Conservation (phyloP, 2,888 invertebrate species). For the Pterostichus niger region DNA sequence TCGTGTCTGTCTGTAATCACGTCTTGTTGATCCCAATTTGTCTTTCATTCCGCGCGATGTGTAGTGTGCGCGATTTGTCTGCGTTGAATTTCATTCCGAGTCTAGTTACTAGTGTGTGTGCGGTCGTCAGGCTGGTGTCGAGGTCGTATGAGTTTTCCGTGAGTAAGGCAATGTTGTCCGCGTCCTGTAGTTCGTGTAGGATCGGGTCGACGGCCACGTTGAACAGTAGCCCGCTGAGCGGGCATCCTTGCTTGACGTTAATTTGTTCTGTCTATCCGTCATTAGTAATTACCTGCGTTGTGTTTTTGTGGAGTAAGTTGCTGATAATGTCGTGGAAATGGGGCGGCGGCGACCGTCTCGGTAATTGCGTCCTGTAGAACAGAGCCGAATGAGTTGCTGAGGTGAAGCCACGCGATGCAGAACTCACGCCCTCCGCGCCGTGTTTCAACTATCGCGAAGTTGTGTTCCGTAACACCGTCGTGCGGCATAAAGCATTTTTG, state of each 20-base stretch:
- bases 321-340: neutral
- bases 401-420: slow-evolving; percentile 73
- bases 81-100: neutral
- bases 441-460: slow-evolving; percentile 72
- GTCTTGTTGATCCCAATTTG: no score
- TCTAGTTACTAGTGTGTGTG: neutral
- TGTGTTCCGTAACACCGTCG: slow-evolving; percentile 70
- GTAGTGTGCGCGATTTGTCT: slow-evolving; percentile 1
- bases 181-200: slow-evolving; percentile 9
- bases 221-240: slow-evolving; percentile 42
- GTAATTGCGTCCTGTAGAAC: slow-evolving; percentile 67
- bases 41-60: neutral
- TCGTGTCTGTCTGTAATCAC: neutral
- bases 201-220: slow-evolving; percentile 6
- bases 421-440: no score
- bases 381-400: slow-evolving; percentile 73
- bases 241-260: slow-evolving; percentile 18
- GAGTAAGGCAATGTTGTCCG: neutral
- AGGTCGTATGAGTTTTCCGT: neutral
- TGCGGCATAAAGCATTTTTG: no score
- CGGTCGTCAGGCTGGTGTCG: neutral
- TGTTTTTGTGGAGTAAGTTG: neutral
- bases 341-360: slow-evolving; percentile 67
- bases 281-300: neutral
- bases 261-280: no score